Evolutionary conservation across 2,888 invertebrate genomes (phyloP).

Genomic region (Orthosia cruda): DNA sequence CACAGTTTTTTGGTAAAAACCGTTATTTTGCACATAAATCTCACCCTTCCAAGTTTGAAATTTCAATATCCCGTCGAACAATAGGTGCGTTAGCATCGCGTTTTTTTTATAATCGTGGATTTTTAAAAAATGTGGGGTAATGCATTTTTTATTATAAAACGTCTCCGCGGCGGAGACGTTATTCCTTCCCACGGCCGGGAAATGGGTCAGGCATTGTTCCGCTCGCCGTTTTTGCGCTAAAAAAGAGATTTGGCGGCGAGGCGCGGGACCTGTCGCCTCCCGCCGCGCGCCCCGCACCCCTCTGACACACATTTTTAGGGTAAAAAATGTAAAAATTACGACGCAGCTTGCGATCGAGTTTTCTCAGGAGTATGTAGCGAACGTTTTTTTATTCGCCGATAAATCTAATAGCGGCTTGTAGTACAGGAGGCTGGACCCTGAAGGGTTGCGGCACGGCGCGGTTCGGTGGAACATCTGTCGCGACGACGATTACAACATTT

Average conservation of each 20-base stretch:
- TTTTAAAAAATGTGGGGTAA: slow-evolving; percentile 91
- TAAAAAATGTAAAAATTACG: slow-evolving; percentile 89
- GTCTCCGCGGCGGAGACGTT: slow-evolving; percentile 85
- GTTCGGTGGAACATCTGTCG: slow-evolving; percentile 79
- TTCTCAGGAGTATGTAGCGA: slow-evolving; percentile 84
- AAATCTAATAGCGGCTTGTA: slow-evolving; percentile 86
- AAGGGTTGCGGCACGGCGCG: slow-evolving; percentile 73
- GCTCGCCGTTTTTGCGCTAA: slow-evolving; percentile 88
- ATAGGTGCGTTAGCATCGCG: slow-evolving; percentile 82
- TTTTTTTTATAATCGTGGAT: slow-evolving; percentile 83
- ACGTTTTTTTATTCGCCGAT: slow-evolving; percentile 79
- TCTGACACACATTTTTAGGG: slow-evolving; percentile 90
- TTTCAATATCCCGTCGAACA: slow-evolving; percentile 88
- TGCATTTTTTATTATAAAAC: slow-evolving; percentile 90
- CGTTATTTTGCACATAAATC: slow-evolving; percentile 91
- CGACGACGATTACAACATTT: slow-evolving; percentile 78
- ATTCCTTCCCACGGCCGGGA: slow-evolving; percentile 92
- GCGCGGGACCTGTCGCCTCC: slow-evolving; percentile 83
- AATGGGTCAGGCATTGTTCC: slow-evolving; percentile 91
- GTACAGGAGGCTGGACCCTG: slow-evolving; percentile 79
- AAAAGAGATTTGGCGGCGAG: slow-evolving; percentile 87
- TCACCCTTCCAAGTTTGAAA: slow-evolving; percentile 90
- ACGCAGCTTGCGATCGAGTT: slow-evolving; percentile 88
- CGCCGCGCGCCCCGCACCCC: slow-evolving; percentile 76
- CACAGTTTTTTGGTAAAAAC: slow-evolving; percentile 86